Evolutionary conservation across 2,797 vertebrate species (phyloP).

Genomic region (Salarias fasciatus): DNA sequence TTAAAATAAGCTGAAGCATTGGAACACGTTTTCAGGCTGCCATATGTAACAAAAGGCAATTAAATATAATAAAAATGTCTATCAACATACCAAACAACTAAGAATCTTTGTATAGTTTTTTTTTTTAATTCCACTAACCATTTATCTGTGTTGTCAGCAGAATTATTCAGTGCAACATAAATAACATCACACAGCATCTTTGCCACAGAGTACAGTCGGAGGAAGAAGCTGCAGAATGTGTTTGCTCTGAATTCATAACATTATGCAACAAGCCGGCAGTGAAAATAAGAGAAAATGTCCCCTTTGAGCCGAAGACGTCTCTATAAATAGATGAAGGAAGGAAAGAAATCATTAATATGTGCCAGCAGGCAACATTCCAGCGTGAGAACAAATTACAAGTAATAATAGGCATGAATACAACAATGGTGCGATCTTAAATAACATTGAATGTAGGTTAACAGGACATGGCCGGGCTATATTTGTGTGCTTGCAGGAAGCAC

Average conservation of each 20-base stretch:
- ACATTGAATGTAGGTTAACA: conserved; percentile 49
- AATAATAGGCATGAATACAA: conserved; percentile 32
- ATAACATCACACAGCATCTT: conserved; percentile 12
- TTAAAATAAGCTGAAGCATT: too few relatives aligned
- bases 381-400: conserved; percentile 40
- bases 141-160: not conserved
- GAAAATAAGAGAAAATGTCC: conserved; percentile 53
- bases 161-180: not conserved
- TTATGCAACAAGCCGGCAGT: conserved; percentile 37
- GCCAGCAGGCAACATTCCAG: conserved; percentile 41
- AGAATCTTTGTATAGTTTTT: not conserved
- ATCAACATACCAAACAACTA: too few relatives aligned
- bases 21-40: too few relatives aligned
- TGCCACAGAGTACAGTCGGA: conserved; percentile 7
- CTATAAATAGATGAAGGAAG: conserved; percentile 43
- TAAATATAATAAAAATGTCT: too few relatives aligned
- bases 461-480: conserved; percentile 26
- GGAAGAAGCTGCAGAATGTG: conserved; percentile 42
- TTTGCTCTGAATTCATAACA: conserved; percentile 46
- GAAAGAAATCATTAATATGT: conserved; percentile 31
- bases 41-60: too few relatives aligned
- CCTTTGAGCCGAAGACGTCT: conserved; percentile 33
- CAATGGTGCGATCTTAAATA: conserved; percentile 57
- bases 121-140: not conserved
- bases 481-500: conserved; percentile 20